Base-by-base conservation (phyloP, 2,888 invertebrate species). In the Platynereis dumerilii region DNA sequence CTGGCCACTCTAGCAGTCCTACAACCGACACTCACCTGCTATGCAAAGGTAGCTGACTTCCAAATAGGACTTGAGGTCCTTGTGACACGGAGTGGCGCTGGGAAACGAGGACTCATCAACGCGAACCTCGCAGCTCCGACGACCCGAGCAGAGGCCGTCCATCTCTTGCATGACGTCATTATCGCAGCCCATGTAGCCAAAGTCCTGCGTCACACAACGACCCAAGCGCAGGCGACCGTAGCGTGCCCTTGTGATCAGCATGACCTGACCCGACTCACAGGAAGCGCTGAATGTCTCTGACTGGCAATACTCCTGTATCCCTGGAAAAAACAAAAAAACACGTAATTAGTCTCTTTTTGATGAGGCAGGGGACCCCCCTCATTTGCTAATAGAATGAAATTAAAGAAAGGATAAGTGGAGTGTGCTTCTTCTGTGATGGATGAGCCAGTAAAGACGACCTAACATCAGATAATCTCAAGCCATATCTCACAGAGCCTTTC, bases 31-130 rank as follows among this genome's bases (percentile, higher is more conserved):
- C 61, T 52, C 10, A 58, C 61, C 66, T 62, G 34, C 55, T 42
- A 62, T 34, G 54, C 66, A 66, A 26, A 26, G 20, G 52, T 66
- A 66, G 7, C 27, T 48, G 27, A 52, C 61, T 48, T 34, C 39
- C 24, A 66, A 57, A 48, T 66, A 45, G 28, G 42, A 56, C 28
- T 62, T 66, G 2, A 66, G 42, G 39, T 66, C 61, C 24, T 44
- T 60, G 48, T 61, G 61, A 55, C 66, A 66, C 34, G 29, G 29
- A n/a, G n/a, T 7, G 22, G 22, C 48, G 17, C n/a, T 22, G 7
- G 55, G 45, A 42, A 67, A 67, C 42, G 67, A 60, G 2, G 64
- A 22, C 26, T 67, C 67, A 39, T 67, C 67, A 28, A 67, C 56
- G 42, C 55, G 65, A 10, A 67, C 61, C 48, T 67, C 60, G 48